phyloP scores from a whole-genome alignment of 2,797 vertebrate genomes.

The Periophthalmus magnuspinnatus region DNA sequence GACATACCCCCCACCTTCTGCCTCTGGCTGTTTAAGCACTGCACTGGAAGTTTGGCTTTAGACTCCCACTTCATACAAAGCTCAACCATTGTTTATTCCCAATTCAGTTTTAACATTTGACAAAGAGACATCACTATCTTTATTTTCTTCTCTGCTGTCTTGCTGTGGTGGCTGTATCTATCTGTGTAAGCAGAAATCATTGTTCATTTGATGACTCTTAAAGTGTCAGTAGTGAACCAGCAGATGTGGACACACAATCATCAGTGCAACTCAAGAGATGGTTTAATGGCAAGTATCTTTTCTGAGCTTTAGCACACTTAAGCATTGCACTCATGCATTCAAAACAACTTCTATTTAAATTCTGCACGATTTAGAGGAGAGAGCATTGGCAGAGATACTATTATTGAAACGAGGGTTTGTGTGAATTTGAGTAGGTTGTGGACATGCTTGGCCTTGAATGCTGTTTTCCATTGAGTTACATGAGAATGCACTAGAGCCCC shows the following conservation, averaged over 20 bases:
- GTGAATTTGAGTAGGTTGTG: constrained; percentile 31
- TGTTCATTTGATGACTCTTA: constrained; percentile 43
- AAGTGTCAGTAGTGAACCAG: constrained; percentile 28
- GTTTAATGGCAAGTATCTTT: constrained; percentile 69
- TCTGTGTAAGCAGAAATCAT: constrained; percentile 46
- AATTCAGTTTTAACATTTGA: constrained; percentile 64
- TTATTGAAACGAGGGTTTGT: constrained; percentile 13
- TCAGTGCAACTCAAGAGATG: constrained; percentile 39
- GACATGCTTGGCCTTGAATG: constrained; percentile 32
- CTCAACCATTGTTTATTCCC: constrained; percentile 60
- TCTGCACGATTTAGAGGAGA: background rate
- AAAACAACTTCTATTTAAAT: constrained; percentile 2
- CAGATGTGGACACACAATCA: constrained; percentile 40
- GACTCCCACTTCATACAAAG: constrained; percentile 60
- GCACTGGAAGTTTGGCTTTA: constrained; percentile 64
- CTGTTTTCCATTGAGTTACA: constrained; percentile 36
- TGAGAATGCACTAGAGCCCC: constrained; percentile 37
- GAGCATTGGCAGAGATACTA: background rate
- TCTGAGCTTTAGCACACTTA: constrained; percentile 34
- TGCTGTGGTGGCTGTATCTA: constrained; percentile 52
- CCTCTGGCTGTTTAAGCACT: constrained; percentile 62
- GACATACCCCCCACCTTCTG: constrained; percentile 64
- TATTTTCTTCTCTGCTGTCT: constrained; percentile 52
- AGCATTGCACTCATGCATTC: constrained; percentile 10
- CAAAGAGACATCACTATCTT: constrained; percentile 67